These are phyloP conservation scores for Patella vulgata DNA, from an alignment of 1,140 invertebrate genomes.

Conservation along the genomic window DNA sequence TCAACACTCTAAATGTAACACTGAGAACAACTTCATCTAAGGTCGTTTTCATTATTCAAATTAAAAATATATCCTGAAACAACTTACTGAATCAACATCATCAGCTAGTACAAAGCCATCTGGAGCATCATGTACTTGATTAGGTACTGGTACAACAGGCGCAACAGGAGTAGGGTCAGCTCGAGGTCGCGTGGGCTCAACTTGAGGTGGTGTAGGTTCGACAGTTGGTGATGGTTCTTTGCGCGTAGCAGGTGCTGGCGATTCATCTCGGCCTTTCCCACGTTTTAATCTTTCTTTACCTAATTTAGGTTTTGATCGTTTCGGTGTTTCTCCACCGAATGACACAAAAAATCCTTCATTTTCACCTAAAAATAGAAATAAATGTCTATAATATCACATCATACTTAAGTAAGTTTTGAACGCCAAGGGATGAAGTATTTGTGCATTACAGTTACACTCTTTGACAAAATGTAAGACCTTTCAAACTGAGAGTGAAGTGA, in stretches of 20 bases:
- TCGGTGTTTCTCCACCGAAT: constrained; percentile 85
- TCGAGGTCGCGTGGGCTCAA: neutral
- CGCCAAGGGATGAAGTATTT: neutral
- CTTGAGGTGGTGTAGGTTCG: neutral
- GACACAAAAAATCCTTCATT: constrained; percentile 92
- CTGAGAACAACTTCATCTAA: constrained; percentile 3
- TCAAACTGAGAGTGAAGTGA: too few relatives aligned
- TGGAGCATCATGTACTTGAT: too few relatives aligned
- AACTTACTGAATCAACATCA: too few relatives aligned
- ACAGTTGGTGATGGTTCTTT: neutral
- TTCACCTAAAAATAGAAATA: too few relatives aligned
- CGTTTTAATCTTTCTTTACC: constrained; percentile 27
- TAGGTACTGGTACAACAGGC: too few relatives aligned
- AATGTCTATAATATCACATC: neutral
- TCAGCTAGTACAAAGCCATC: too few relatives aligned
- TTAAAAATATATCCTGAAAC: too few relatives aligned
- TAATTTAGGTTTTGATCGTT: constrained; percentile 75
- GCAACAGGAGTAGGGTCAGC: neutral
- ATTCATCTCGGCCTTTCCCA: neutral
- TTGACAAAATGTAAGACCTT: too few relatives aligned
- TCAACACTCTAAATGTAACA: neutral
- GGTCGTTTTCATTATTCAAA: too few relatives aligned
- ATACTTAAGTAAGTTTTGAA: neutral
- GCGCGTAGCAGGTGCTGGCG: neutral
- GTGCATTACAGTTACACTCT: neutral